phyloP scores from a whole-genome alignment of 30 jellyfish, hydroid and myxozoan genomes.

The Hydra vulgaris region DNA sequence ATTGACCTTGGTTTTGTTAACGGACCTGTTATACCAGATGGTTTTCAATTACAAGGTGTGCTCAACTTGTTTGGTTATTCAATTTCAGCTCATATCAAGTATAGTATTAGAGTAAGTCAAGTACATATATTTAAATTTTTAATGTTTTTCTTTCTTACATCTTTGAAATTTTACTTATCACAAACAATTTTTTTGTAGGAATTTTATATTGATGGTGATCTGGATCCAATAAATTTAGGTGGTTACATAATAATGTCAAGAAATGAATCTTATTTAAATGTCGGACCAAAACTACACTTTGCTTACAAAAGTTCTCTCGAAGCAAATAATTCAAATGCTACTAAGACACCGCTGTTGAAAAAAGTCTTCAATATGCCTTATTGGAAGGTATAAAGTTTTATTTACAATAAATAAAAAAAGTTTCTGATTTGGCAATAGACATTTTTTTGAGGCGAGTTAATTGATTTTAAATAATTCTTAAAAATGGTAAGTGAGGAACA shows the following conservation, averaged over 20 bases:
- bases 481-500: too few relatives aligned
- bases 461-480: too few relatives aligned
- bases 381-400: conserved; percentile 49
- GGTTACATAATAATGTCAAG: conserved; percentile 64
- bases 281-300: conserved; percentile 69
- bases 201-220: conserved; percentile 62
- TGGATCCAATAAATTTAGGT: conserved; percentile 86
- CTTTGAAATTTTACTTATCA: background rate
- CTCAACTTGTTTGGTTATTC: conserved; percentile 65
- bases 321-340: conserved; percentile 27
- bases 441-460: too few relatives aligned
- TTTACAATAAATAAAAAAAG: background rate
- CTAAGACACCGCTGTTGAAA: background rate
- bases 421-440: background rate
- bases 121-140: too few relatives aligned
- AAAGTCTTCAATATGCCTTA: conserved; percentile 26
- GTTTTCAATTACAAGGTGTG: conserved; percentile 70
- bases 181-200: conserved; percentile 34
- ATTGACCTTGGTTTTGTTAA: conserved; percentile 71
- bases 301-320: conserved; percentile 49
- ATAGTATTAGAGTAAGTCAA: conserved; percentile 53
- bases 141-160: background rate
- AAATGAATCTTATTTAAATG: conserved; percentile 51
- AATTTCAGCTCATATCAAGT: conserved; percentile 50
- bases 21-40: conserved; percentile 78